These are phyloP conservation scores for Lepus europaeus DNA, from an alignment of 2,113 vertebrate genomes.

Conservation along the genomic window DNA sequence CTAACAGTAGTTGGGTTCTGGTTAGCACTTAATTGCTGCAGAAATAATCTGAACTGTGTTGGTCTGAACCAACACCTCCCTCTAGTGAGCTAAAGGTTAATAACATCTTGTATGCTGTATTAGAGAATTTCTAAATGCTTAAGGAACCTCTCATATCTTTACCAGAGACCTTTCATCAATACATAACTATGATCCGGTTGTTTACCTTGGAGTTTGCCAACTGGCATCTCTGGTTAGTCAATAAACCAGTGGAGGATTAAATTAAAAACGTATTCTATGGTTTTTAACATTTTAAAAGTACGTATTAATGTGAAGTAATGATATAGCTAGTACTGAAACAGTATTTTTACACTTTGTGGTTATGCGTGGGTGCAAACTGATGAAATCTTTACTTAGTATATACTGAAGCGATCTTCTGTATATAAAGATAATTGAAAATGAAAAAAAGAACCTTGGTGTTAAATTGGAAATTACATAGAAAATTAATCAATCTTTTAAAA, in stretches of 20 bases:
- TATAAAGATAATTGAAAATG: too few species aligned
- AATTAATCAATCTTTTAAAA: too few species aligned
- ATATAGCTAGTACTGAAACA: too few species aligned
- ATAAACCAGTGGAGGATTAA: neutral
- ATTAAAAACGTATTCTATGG: neutral
- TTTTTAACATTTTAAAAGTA: neutral
- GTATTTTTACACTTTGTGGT: too few species aligned
- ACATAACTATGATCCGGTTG: neutral
- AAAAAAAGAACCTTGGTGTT: too few species aligned
- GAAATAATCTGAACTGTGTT: neutral
- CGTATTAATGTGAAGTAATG: neutral
- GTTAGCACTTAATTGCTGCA: neutral
- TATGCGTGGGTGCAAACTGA: too few species aligned
- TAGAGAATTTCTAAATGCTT: neutral
- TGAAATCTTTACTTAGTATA: too few species aligned
- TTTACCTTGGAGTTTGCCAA: neutral
- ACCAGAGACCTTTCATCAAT: neutral
- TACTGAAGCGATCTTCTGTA: too few species aligned
- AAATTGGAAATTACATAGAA: too few species aligned
- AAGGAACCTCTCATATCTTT: conserved; percentile 26
- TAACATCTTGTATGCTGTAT: neutral
- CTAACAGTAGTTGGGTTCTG: neutral
- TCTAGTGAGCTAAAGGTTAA: conserved; percentile 62
- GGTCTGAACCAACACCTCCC: conserved; percentile 63
- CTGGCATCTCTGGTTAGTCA: neutral